Conservation (phyloP, 2,797 vertebrate genomes). For the Hylomyscus alleni region DNA sequence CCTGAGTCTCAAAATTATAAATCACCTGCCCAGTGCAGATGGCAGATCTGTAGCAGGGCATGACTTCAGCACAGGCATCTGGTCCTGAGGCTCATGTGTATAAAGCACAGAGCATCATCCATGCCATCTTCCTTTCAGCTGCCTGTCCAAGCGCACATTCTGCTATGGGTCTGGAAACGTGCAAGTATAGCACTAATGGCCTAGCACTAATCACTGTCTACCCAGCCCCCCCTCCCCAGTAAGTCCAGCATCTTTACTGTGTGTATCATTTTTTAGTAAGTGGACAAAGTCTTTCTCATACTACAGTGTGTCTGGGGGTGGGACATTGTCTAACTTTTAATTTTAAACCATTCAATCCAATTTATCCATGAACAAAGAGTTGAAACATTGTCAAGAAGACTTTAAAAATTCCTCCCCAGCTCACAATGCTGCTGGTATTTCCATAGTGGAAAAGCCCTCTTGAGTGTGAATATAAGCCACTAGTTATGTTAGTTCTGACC, state of each 20-base stretch:
- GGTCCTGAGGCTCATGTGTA: neutral
- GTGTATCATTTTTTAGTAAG: accelerated
- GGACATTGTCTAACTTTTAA: neutral
- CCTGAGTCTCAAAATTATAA: neutral
- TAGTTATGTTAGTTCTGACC: neutral
- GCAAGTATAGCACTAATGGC: accelerated
- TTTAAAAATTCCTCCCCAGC: neutral
- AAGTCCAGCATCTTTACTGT: neutral
- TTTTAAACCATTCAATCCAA: neutral
- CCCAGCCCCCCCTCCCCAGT: neutral
- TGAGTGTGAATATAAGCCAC: neutral
- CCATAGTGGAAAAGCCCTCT: neutral
- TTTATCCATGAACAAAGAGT: neutral
- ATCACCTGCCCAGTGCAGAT: neutral
- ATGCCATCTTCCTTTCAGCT: accelerated
- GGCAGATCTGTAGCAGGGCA: neutral
- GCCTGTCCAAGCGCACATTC: accelerated
- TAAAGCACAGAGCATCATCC: neutral
- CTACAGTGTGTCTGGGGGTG: neutral
- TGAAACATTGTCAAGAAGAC: neutral
- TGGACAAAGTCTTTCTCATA: accelerated
- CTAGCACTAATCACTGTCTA: accelerated
- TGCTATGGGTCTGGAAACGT: neutral
- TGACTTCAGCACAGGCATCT: neutral
- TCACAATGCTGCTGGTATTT: neutral